Evolutionary conservation across 1,140 invertebrate species (phyloP).

Genomic region (Littorina saxatilis): DNA sequence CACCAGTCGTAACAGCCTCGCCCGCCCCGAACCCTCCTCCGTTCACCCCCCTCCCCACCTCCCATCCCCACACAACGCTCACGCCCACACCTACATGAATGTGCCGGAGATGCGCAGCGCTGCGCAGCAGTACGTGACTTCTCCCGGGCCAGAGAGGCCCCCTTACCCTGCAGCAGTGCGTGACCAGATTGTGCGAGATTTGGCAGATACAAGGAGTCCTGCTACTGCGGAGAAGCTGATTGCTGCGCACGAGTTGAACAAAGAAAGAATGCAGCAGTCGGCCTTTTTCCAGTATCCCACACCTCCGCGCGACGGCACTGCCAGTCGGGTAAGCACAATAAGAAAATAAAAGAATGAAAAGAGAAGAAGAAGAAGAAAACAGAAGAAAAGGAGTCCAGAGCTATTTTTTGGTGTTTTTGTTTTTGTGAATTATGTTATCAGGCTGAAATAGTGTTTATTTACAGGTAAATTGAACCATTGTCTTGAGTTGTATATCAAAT

Average conservation of each 20-base stretch:
- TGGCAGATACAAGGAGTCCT: constrained; percentile 64
- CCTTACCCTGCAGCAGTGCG: constrained; percentile 61
- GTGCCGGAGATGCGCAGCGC: constrained; percentile 38
- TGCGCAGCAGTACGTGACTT: constrained; percentile 26
- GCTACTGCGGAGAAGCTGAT: constrained; percentile 58
- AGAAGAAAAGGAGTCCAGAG: too few relatives aligned
- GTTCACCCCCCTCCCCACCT: neutral
- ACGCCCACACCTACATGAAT: constrained; percentile 61
- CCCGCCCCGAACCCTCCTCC: neutral
- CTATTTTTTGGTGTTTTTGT: too few relatives aligned
- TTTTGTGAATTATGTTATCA: too few relatives aligned
- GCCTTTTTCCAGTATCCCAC: constrained; percentile 66
- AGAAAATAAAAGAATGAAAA: neutral
- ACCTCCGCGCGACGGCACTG: constrained; percentile 28
- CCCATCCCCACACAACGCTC: constrained; percentile 29
- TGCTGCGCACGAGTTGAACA: constrained; percentile 52
- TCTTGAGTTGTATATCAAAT: too few relatives aligned
- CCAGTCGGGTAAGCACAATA: constrained; percentile 35
- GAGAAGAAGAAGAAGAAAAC: neutral
- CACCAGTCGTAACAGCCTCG: constrained; percentile 23
- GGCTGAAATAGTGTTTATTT: too few relatives aligned
- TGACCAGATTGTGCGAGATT: constrained; percentile 59
- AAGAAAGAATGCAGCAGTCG: constrained; percentile 55
- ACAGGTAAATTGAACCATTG: too few relatives aligned
- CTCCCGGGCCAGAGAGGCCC: constrained; percentile 56